Conservation (phyloP, 2,113 vertebrate species). For the Toxotes chatareus region DNA sequence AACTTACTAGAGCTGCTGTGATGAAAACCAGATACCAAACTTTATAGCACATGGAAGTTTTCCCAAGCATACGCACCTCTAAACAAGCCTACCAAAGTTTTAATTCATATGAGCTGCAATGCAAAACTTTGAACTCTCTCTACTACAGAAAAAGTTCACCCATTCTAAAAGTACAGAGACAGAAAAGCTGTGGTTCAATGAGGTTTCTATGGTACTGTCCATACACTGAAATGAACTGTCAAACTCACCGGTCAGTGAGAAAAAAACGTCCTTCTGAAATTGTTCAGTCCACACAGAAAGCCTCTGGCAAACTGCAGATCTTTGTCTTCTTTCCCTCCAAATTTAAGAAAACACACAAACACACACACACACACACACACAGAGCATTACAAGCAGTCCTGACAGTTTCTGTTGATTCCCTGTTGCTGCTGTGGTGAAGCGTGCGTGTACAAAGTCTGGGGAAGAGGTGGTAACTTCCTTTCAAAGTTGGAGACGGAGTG, state of each 20-base stretch:
- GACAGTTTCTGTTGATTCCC: conserved; percentile 45
- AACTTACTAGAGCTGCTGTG: background rate
- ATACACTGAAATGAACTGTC: conserved; percentile 55
- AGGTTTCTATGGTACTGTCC: conserved; percentile 19
- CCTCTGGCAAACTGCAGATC: conserved; percentile 32
- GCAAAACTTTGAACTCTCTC: background rate
- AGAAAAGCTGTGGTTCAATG: conserved; percentile 5
- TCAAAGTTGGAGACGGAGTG: conserved; percentile 75
- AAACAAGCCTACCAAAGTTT: conserved; percentile 40
- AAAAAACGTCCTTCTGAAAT: conserved; percentile 31
- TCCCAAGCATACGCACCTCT: conserved; percentile 31
- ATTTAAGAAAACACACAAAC: conserved; percentile 6
- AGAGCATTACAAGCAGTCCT: conserved; percentile 53
- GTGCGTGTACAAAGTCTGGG: conserved; percentile 65
- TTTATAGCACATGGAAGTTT: conserved; percentile 30
- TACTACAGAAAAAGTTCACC: background rate
- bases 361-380: background rate
- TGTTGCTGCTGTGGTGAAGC: conserved; percentile 70
- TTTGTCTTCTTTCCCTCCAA: conserved; percentile 58
- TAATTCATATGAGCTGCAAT: conserved; percentile 7
- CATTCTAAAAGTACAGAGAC: conserved; percentile 5
- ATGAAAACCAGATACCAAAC: conserved; percentile 40
- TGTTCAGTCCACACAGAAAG: conserved; percentile 52
- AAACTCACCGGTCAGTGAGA: conserved; percentile 72
- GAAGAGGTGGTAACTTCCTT: conserved; percentile 83